Conservation (phyloP, 2,113 vertebrate species). For the Sialia sialis region DNA sequence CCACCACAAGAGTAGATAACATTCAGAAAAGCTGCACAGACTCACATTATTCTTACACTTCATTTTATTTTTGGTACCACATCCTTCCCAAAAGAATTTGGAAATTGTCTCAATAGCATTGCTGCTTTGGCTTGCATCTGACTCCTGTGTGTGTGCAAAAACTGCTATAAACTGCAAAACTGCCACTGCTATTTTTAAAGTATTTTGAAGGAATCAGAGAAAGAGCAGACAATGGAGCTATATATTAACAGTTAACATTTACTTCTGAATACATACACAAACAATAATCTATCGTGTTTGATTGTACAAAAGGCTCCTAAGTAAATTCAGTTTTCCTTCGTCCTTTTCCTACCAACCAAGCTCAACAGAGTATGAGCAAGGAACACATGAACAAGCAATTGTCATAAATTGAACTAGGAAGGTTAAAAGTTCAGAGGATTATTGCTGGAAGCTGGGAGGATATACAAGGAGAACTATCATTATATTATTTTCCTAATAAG, state of each 20-base stretch:
- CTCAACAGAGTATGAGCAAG: slow-evolving; percentile 1
- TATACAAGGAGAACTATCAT: background rate
- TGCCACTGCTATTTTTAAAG: background rate
- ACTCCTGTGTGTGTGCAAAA: background rate
- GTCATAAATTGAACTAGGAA: slow-evolving; percentile 15
- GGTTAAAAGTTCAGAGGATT: slow-evolving; percentile 54
- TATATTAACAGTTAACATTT: background rate
- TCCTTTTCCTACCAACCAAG: background rate
- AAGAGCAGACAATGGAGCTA: slow-evolving; percentile 6
- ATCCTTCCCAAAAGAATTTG: slow-evolving; percentile 53
- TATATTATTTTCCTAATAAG: slow-evolving; percentile 21
- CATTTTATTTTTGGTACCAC: slow-evolving; percentile 48
- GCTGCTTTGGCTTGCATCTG: background rate
- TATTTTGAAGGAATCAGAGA: background rate
- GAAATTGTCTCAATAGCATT: slow-evolving; percentile 3
- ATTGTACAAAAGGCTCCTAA: background rate
- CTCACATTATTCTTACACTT: slow-evolving; percentile 20
- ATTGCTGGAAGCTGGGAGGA: slow-evolving; percentile 29
- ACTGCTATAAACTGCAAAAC: slow-evolving; percentile 12
- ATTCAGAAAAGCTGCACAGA: slow-evolving; percentile 7
- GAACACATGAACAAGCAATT: slow-evolving; percentile 2
- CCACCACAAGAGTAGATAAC: background rate
- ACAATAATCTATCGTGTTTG: slow-evolving; percentile 27
- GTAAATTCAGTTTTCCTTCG: background rate
- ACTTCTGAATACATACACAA: background rate